phyloP scores from a whole-genome alignment of 1,140 invertebrate genomes.

The Asobara japonica region DNA sequence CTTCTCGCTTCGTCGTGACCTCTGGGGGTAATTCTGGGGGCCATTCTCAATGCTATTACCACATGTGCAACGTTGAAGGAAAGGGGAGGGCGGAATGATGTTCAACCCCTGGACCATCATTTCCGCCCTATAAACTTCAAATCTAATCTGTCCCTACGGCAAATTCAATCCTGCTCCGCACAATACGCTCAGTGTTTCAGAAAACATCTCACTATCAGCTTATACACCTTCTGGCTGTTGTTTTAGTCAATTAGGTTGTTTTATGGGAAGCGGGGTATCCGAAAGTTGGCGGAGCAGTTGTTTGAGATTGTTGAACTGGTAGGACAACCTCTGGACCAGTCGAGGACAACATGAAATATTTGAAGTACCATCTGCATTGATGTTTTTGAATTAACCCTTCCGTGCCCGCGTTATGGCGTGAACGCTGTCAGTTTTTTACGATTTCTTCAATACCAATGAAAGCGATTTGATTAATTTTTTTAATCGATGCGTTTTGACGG shows the following conservation, averaged over 20 bases:
- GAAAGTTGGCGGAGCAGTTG: not conserved
- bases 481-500: too few relatives aligned
- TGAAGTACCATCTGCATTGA: too few relatives aligned
- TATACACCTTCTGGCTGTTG: not conserved
- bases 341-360: too few relatives aligned
- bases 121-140: slow-evolving; percentile 66
- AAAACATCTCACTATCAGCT: slow-evolving; percentile 11
- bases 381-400: too few relatives aligned
- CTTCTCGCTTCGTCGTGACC: slow-evolving; percentile 2
- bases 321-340: not conserved
- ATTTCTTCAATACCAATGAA: too few relatives aligned
- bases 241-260: slow-evolving; percentile 13
- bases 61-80: slow-evolving; percentile 39
- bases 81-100: not conserved
- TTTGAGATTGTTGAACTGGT: not conserved
- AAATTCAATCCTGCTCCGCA: slow-evolving; percentile 51
- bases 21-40: slow-evolving; percentile 3
- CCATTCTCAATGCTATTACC: not conserved
- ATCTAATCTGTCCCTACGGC: slow-evolving; percentile 65
- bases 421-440: too few relatives aligned
- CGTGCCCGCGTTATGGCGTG: too few relatives aligned
- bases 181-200: slow-evolving; percentile 45
- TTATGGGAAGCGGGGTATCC: not conserved
- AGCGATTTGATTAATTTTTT: too few relatives aligned
- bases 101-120: slow-evolving; percentile 38